Conservation (phyloP, 1,140 invertebrate species). For the Telenomus remus region DNA sequence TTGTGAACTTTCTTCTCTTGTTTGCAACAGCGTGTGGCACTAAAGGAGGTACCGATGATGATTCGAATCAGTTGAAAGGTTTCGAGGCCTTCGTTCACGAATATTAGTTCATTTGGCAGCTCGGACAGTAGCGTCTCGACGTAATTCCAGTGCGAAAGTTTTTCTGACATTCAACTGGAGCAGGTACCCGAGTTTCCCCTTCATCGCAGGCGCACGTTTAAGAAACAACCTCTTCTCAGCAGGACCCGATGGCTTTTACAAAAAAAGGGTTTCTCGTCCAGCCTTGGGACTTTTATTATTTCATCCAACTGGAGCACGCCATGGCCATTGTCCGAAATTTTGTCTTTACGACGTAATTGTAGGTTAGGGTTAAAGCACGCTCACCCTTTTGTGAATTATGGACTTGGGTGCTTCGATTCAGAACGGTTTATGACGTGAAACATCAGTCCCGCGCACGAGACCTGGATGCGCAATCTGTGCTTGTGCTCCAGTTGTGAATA, state of each 20-base stretch:
- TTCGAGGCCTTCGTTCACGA: constrained; percentile 43
- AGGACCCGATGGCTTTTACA: constrained; percentile 32
- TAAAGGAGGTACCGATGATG: constrained; percentile 14
- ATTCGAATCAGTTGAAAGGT: constrained; percentile 19
- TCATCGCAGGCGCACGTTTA: constrained; percentile 19
- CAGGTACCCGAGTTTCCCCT: constrained; percentile 57
- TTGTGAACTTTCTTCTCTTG: constrained; percentile 30
- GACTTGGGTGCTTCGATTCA: constrained; percentile 8
- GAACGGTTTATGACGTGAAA: constrained; percentile 46
- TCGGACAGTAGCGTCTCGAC: constrained; percentile 52
- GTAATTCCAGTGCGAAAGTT: constrained; percentile 53
- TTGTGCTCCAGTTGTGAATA: constrained; percentile 71
- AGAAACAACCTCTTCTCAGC: constrained; percentile 14
- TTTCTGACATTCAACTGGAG: constrained; percentile 68
- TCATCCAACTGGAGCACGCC: constrained; percentile 69
- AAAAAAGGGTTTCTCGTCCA: constrained; percentile 63
- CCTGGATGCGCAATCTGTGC: constrained; percentile 54
- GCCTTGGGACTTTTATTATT: constrained; percentile 67
- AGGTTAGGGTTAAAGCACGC: constrained; percentile 71
- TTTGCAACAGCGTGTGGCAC: constrained; percentile 3
- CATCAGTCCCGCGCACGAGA: constrained; percentile 22
- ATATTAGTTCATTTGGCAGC: constrained; percentile 24
- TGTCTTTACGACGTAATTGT: constrained; percentile 70
- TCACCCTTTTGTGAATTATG: constrained; percentile 64
- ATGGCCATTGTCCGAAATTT: constrained; percentile 55